phyloP scores from a whole-genome alignment of 2,888 invertebrate species.

The Erpobdella octoculata region DNA sequence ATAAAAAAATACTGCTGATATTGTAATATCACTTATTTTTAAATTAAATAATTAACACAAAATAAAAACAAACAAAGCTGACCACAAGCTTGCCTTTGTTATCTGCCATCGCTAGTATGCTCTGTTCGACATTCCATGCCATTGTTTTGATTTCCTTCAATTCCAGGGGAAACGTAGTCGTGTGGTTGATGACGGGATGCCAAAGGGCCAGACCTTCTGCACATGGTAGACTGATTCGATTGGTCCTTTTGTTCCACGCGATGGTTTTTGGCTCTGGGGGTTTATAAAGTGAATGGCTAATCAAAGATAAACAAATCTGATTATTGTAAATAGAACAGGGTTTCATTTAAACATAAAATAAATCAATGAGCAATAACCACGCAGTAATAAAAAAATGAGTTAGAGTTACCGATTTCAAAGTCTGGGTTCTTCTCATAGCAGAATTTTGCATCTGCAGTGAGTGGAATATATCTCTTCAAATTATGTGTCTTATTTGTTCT shows the following conservation, averaged over 20 bases:
- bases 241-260: not conserved
- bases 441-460: too few relatives aligned
- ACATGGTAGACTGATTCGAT: not conserved
- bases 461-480: too few relatives aligned
- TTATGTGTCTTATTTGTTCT: too few relatives aligned
- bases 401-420: too few relatives aligned
- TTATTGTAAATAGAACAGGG: not conserved
- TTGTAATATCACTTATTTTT: too few relatives aligned
- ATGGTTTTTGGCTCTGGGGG: not conserved
- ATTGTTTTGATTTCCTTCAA: not conserved
- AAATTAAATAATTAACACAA: too few relatives aligned
- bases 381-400: too few relatives aligned
- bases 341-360: too few relatives aligned
- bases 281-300: not conserved
- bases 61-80: not conserved
- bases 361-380: too few relatives aligned
- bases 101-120: not conserved
- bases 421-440: too few relatives aligned
- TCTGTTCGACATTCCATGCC: not conserved
- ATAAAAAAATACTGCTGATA: too few relatives aligned
- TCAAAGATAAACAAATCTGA: not conserved
- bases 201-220: not conserved
- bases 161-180: not conserved
- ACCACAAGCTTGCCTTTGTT: not conserved
- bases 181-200: not conserved